Evolutionary conservation across 2,113 vertebrate genomes (phyloP).

Genomic region (Electrona antarctica): DNA sequence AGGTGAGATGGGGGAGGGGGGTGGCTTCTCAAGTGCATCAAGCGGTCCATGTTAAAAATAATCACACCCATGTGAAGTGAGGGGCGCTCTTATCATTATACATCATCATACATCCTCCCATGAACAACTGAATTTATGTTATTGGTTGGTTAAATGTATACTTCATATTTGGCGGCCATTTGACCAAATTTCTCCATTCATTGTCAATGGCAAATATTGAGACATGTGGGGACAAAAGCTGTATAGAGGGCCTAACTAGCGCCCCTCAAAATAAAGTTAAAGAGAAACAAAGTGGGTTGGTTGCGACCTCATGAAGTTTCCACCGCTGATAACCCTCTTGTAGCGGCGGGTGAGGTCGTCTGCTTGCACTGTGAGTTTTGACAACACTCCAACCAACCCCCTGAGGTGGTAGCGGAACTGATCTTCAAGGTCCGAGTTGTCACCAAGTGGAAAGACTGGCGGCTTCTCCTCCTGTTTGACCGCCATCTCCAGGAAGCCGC

Average conservation of each 20-base stretch:
- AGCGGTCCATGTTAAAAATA: conserved; percentile 45
- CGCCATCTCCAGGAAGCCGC: conserved; percentile 78
- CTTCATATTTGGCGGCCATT: no score
- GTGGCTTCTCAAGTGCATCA: conserved; percentile 7
- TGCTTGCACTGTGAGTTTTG: conserved; percentile 80
- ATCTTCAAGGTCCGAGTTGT: conserved; percentile 71
- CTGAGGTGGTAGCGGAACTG: conserved; percentile 81
- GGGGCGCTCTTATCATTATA: no score
- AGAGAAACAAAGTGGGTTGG: no score
- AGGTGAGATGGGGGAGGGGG: conserved; percentile 21
- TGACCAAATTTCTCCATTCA: no score
- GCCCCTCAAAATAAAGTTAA: no score
- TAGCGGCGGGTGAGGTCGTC: conserved; percentile 81
- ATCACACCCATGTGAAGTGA: no score
- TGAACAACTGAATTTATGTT: no score
- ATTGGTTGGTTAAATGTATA: no score
- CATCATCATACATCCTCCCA: no score
- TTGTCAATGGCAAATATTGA: not conserved
- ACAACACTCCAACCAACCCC: conserved; percentile 81
- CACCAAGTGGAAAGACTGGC: conserved; percentile 25
- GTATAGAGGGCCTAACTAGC: no score
- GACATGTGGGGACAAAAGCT: no score
- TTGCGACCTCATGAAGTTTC: conserved; percentile 77
- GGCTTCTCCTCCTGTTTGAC: conserved; percentile 77
- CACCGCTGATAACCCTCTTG: conserved; percentile 76